phyloP scores from a whole-genome alignment of 2,113 vertebrate species.

The Callorhinus ursinus region DNA sequence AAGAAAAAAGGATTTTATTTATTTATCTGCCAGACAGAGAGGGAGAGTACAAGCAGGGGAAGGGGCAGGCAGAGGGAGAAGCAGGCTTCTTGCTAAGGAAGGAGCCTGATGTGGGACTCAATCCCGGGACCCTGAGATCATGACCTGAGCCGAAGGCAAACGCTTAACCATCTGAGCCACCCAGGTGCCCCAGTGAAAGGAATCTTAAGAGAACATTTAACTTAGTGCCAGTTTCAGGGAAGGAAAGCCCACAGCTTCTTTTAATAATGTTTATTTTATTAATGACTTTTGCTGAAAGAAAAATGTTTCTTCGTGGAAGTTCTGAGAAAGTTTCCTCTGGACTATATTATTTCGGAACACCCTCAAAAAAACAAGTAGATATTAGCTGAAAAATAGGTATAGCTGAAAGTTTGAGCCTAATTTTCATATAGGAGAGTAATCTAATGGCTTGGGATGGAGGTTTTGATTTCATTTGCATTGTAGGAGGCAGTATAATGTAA shows the following conservation, averaged over 20 bases:
- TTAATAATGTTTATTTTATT: slow-evolving; percentile 1
- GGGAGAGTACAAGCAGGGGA: too few species aligned
- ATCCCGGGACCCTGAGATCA: too few species aligned
- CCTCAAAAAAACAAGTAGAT: neutral
- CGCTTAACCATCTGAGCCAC: too few species aligned
- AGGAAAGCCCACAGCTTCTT: neutral
- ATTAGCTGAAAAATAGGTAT: neutral
- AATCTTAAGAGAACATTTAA: neutral
- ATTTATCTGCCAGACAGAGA: too few species aligned
- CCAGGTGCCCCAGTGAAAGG: neutral
- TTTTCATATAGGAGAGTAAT: neutral
- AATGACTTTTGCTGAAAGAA: slow-evolving; percentile 25
- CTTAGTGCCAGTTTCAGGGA: neutral
- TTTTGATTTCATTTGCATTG: neutral
- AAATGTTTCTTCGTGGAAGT: neutral
- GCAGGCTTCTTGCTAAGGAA: too few species aligned
- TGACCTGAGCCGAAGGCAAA: too few species aligned
- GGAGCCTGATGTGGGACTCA: too few species aligned
- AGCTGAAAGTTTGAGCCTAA: neutral
- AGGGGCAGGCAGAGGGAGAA: too few species aligned
- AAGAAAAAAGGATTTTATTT: too few species aligned
- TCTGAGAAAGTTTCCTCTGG: neutral
- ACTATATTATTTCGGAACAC: neutral
- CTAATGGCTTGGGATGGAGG: neutral
- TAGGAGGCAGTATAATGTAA: neutral